phyloP scores from a whole-genome alignment of 2,888 invertebrate species.

The Abscondita cerata region DNA sequence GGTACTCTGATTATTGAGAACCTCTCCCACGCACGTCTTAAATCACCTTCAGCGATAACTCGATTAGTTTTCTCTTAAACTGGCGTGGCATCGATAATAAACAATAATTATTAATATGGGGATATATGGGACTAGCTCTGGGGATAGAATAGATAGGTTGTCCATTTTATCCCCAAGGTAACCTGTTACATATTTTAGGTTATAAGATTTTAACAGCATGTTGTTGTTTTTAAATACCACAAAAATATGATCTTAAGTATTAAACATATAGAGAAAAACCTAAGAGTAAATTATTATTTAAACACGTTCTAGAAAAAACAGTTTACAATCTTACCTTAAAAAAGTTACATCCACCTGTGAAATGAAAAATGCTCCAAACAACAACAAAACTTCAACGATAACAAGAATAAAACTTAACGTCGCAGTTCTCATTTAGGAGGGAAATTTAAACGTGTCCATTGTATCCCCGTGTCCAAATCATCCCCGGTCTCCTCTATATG shows the following conservation, averaged over 20 bases:
- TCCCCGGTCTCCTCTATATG: not conserved
- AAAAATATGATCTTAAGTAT: no score
- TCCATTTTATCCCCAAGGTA: constrained; percentile 4
- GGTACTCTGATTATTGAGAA: not conserved
- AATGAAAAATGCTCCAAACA: no score
- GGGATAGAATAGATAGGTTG: not conserved
- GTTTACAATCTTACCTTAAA: no score
- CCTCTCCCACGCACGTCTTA: not conserved
- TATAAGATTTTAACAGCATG: no score
- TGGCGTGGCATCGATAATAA: not conserved
- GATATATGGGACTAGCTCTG: not conserved
- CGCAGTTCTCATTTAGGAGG: not conserved
- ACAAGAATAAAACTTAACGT: not conserved
- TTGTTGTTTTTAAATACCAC: no score
- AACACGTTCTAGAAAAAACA: no score
- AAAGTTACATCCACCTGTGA: no score
- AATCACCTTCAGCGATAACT: not conserved
- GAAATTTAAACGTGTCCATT: not conserved
- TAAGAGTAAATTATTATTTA: not conserved
- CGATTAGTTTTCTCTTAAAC: not conserved
- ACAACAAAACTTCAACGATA: not conserved
- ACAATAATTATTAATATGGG: not conserved
- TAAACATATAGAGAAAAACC: not conserved
- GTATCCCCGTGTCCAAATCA: not conserved
- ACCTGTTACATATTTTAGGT: not conserved